Evolutionary conservation across 2,888 invertebrate species (phyloP), one percentile per base, ranked within the genome.

Genomic region (Hermodice carunculata): DNA sequence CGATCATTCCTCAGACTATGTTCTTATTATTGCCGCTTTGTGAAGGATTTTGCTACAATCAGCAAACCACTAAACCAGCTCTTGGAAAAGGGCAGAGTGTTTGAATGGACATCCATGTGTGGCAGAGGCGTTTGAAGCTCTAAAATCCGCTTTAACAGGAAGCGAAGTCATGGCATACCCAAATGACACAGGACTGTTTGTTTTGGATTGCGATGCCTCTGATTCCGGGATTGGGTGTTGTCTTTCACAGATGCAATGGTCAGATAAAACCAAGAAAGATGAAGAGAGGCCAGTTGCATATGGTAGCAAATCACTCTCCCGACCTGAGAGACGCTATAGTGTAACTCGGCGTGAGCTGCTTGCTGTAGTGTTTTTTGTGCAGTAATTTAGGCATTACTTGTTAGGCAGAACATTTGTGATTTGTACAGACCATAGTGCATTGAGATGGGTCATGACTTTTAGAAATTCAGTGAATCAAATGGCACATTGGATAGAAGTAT

Each of bases 361-460:
- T 46, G 68, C 68, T 1, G 57, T 62, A 17, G 46, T 73, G 2
- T 52, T 49, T 17, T 71, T 71, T 58, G 53, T 76, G 4, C 68
- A 66, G 32, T 62, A 75, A n/a, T 77, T 70, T 52, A 56, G 66
- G 24, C 72, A 66, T 40, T 77, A 71, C 52, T 60, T 77, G 22
- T 68, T 61, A 40, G 72, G 71, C 8, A 42, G 59, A 42, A 4
- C 60, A 8, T 73, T 75, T 61, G 26, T 64, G 8, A 61, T 76
- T 1, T 31, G 75, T 19, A 71, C 74, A 24, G 76, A 76, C 61
- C 76, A 78, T 61, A 61, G 65, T 3, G 69, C 75, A 3, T 51
- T 74, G 3, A 19, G 19, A 14, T 75, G 74, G 70, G 28, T 70
- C 22, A 37, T 57, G n/a, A 63, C 56, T 3, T 69, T 69, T 8